A percentile compares a stretch with the other conserved stretches of the same genome.
Conservation (phyloP, 1,140 invertebrate genomes). For the Drosophila novamexicana region DNA sequence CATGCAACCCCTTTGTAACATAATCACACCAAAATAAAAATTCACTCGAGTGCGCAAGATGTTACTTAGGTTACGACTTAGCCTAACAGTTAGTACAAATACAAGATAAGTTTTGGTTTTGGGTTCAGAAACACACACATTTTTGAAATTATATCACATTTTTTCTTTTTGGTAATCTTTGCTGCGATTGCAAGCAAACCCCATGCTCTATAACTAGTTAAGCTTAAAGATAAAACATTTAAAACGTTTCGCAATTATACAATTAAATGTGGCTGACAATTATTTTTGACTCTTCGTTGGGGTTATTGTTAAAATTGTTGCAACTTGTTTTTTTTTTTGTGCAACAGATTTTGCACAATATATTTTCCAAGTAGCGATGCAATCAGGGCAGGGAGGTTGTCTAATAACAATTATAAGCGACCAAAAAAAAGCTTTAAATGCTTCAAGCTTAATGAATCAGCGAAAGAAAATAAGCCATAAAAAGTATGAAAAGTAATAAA, state of each 20-base stretch:
- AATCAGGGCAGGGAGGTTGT: not conserved
- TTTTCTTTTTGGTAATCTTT: slow-evolving; percentile 46
- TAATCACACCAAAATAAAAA: slow-evolving; percentile 45
- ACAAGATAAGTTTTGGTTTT: slow-evolving; percentile 31
- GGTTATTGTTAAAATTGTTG: slow-evolving; percentile 24
- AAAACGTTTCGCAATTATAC: slow-evolving; percentile 36
- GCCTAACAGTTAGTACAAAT: slow-evolving; percentile 40
- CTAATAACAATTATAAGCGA: not conserved
- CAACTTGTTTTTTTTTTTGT: not conserved
- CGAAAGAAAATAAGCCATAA: no score
- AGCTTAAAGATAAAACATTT: slow-evolving; percentile 63
- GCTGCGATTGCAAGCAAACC: slow-evolving; percentile 43
- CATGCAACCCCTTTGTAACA: slow-evolving; percentile 58
- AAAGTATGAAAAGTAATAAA: no score
- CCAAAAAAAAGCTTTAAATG: not conserved
- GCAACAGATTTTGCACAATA: slow-evolving; percentile 9
- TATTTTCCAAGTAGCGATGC: not conserved
- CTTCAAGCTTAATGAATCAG: no score
- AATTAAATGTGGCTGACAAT: slow-evolving; percentile 52
- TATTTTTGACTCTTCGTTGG: slow-evolving; percentile 35
- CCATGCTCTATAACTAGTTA: slow-evolving; percentile 52
- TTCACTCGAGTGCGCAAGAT: slow-evolving; percentile 24
- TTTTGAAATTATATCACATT: slow-evolving; percentile 81
- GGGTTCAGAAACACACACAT: slow-evolving; percentile 66
- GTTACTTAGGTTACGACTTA: slow-evolving; percentile 33